phyloP scores from a whole-genome alignment of 2,888 invertebrate genomes.

The Rosalia funebris region DNA sequence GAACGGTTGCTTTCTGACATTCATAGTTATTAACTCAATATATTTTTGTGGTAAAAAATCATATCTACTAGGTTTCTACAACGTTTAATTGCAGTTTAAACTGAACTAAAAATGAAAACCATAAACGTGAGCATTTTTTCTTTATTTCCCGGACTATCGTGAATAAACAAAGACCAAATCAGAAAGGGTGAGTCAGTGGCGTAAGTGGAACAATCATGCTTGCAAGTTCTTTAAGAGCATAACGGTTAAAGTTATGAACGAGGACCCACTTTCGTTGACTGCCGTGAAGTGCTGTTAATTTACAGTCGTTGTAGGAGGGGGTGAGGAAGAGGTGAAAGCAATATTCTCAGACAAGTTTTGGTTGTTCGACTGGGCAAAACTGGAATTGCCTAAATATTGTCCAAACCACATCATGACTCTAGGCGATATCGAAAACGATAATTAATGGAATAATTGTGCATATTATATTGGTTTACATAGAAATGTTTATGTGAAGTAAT shows the following conservation, averaged over 20 bases:
- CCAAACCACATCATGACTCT: too few species aligned
- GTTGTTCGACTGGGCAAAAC: not conserved
- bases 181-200: slow-evolving; percentile 9
- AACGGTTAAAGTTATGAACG: slow-evolving; percentile 9
- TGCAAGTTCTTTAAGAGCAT: not conserved
- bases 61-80: too few species aligned
- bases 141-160: not conserved
- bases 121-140: too few species aligned
- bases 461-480: too few species aligned
- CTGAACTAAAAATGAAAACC: too few species aligned
- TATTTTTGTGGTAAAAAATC: too few species aligned
- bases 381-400: not conserved
- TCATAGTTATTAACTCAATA: too few species aligned
- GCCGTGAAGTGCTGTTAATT: slow-evolving; percentile 1
- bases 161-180: not conserved
- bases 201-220: slow-evolving; percentile 8
- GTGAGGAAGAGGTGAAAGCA: slow-evolving; percentile 21
- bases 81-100: too few species aligned
- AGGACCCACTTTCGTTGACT: slow-evolving; percentile 19
- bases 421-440: not conserved
- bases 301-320: not conserved
- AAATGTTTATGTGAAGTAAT: too few species aligned
- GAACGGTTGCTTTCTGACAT: too few species aligned
- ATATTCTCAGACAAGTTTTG: slow-evolving; percentile 15
- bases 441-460: too few species aligned